A percentile compares a stretch with the other conserved stretches of the same genome.
phyloP scores from a whole-genome alignment of 2,113 vertebrate species.

The Kobus ellipsiprymnus region DNA sequence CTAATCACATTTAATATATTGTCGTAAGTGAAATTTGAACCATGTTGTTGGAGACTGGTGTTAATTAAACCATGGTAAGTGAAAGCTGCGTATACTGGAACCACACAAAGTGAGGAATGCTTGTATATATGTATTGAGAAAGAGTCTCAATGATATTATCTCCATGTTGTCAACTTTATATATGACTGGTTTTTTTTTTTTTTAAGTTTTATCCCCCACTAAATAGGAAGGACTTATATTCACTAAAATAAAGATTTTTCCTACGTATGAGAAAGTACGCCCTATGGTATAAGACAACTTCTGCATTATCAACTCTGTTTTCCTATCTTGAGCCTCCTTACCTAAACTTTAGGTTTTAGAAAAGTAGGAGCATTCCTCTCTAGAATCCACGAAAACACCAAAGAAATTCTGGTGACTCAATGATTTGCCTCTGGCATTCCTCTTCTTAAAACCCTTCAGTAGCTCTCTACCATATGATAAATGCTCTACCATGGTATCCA shows the following conservation, averaged over 20 bases:
- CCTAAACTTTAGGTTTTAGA: neutral
- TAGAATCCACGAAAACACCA: neutral
- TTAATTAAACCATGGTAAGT: neutral
- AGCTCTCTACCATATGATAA: neutral
- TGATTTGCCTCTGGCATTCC: neutral
- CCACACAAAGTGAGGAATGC: neutral
- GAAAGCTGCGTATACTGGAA: neutral
- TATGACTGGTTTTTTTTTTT: neutral
- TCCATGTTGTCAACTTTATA: neutral
- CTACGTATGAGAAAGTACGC: neutral
- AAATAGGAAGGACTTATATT: neutral
- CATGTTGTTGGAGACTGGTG: neutral
- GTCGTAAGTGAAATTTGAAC: neutral
- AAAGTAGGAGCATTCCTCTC: neutral
- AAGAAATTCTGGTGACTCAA: neutral
- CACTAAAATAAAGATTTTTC: neutral
- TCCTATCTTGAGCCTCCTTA: neutral
- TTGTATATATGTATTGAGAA: neutral
- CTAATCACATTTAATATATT: neutral
- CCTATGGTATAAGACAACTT: neutral
- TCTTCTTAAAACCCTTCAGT: neutral
- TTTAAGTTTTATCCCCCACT: neutral
- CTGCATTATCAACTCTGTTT: neutral
- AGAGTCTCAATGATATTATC: neutral
- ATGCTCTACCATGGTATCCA: neutral